These are phyloP conservation scores for Theristicus caerulescens DNA, from an alignment of 2,113 vertebrate species.

Conservation along the genomic window DNA sequence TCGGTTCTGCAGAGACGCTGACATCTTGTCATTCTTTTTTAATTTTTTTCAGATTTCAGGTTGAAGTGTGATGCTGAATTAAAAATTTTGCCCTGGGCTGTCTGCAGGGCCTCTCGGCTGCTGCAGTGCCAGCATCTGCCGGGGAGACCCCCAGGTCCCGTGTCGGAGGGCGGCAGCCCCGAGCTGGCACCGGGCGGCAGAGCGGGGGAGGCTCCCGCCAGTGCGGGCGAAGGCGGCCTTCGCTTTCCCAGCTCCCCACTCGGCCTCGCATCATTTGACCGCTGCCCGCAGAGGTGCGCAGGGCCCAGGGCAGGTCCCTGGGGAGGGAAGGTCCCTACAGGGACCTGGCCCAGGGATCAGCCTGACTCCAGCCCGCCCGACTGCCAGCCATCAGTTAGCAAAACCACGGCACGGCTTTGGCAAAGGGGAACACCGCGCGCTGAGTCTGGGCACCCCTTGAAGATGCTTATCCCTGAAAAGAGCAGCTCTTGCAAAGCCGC, in stretches of 20 bases:
- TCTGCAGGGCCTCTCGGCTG: constrained; percentile 84
- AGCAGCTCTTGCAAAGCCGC: not conserved
- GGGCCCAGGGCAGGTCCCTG: not conserved
- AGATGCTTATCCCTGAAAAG: not conserved
- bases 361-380: too few species aligned
- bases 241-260: not conserved
- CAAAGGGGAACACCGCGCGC: fast-evolving
- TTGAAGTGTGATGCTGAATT: constrained; percentile 81
- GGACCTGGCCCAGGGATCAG: not conserved
- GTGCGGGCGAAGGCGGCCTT: not conserved
- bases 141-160: constrained; percentile 76
- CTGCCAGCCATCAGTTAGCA: not conserved
- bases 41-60: constrained; percentile 54
- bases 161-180: constrained; percentile 51
- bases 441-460: too few species aligned
- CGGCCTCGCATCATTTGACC: not conserved
- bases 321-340: not conserved
- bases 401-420: not conserved
- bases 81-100: constrained; percentile 87
- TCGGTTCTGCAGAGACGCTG: constrained; percentile 10
- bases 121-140: constrained; percentile 82
- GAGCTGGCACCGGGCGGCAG: constrained; percentile 44
- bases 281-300: fast-evolving
- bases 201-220: not conserved
- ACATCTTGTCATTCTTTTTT: constrained; percentile 67